These are phyloP conservation scores for Homalodisca vitripennis DNA, from an alignment of 1,140 invertebrate genomes.

Conservation along the genomic window DNA sequence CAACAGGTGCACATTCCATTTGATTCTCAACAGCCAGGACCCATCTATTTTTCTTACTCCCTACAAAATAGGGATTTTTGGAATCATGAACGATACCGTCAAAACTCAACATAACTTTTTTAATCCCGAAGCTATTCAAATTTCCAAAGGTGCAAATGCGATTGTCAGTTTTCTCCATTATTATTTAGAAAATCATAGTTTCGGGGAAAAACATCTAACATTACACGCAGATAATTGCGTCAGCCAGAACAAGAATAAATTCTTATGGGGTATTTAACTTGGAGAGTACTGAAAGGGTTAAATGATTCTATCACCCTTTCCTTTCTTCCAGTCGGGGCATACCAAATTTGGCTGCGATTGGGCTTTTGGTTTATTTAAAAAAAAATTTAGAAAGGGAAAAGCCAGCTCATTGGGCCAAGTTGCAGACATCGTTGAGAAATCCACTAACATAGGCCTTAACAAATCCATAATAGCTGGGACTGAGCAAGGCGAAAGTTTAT, in stretches of 20 bases:
- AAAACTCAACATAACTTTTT: slow-evolving; percentile 32
- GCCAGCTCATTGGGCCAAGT: slow-evolving; percentile 19
- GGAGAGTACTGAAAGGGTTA: slow-evolving; percentile 16
- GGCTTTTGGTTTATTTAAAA: slow-evolving; percentile 26
- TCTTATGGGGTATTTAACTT: not conserved
- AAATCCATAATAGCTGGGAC: slow-evolving; percentile 5
- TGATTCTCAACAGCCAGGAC: slow-evolving; percentile 33
- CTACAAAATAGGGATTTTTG: slow-evolving; percentile 35
- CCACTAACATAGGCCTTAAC: slow-evolving; percentile 20
- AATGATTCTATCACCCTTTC: not conserved
- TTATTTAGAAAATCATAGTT: slow-evolving; percentile 32
- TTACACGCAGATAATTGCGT: slow-evolving; percentile 36
- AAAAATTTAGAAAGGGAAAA: not conserved
- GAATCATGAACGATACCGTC: slow-evolving; percentile 33
- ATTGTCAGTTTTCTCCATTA: slow-evolving; percentile 35
- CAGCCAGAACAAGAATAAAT: slow-evolving; percentile 24
- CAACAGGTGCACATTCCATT: slow-evolving; percentile 31
- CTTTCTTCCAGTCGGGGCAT: slow-evolving; percentile 28
- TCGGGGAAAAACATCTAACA: slow-evolving; percentile 14
- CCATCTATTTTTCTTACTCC: slow-evolving; percentile 34
- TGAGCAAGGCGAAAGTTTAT: slow-evolving; percentile 17
- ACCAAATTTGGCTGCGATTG: slow-evolving; percentile 32
- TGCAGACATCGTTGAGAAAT: slow-evolving; percentile 15
- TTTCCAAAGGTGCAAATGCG: slow-evolving; percentile 33
- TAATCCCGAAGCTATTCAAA: slow-evolving; percentile 26